Percentiles rank a stretch among this genome's conserved stretches.
Conservation (phyloP, 2,113 vertebrate genomes). For the human region GRCh38 chr21:35724001-35724500, state of each 20-base stretch:
- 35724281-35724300: fast-evolving
- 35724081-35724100: not conserved
- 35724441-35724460: not conserved
- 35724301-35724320: not conserved
- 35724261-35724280: not conserved
- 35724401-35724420: not conserved
- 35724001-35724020: not conserved
- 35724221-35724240: not conserved
- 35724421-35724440: not conserved
- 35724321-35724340: not conserved
- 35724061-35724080: not conserved
- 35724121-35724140: not conserved
- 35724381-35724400: not conserved
- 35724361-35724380: not conserved
- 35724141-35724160: not conserved
- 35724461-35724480: not conserved
- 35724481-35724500: not conserved
- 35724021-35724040: not conserved
- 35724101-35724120: not conserved
- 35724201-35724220: not conserved
- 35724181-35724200: not conserved
- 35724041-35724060: not conserved
- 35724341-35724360: not conserved
- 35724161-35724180: not conserved
- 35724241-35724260: not conserved